These are phyloP conservation scores for Anticlea derivata DNA, from an alignment of 2,888 invertebrate species.

Conservation along the genomic window DNA sequence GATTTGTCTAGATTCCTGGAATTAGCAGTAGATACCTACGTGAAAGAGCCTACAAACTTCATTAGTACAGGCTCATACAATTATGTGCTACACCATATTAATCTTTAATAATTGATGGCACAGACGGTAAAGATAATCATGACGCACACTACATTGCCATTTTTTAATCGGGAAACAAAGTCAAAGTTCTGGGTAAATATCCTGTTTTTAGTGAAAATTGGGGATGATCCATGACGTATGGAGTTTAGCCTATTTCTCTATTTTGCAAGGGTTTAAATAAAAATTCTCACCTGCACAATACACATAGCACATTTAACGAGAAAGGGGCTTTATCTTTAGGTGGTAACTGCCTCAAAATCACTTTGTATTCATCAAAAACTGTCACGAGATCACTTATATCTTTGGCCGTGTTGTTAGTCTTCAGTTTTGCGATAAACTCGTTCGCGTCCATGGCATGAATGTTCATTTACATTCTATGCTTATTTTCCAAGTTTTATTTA, in stretches of 20 bases:
- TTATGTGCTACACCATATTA: no score
- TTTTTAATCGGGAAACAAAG: no score
- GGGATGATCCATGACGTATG: no score
- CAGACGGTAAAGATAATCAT: no score
- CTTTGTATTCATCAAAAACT: constrained; percentile 52
- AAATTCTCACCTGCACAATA: constrained; percentile 68
- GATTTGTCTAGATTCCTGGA: constrained; percentile 70
- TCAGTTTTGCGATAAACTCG: constrained; percentile 60
- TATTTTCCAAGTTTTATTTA: not conserved
- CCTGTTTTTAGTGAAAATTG: no score
- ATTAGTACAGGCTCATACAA: no score
- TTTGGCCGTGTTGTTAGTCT: constrained; percentile 55
- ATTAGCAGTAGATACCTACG: constrained; percentile 15
- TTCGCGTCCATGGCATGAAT: constrained; percentile 57
- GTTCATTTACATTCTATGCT: not conserved
- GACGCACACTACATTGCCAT: no score
- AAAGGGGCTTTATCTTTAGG: constrained; percentile 57
- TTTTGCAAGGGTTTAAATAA: no score
- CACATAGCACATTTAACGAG: constrained; percentile 67
- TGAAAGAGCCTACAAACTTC: no score
- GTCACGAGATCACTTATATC: constrained; percentile 52
- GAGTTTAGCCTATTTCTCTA: no score
- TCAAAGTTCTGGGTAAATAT: no score
- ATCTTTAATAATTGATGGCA: no score
- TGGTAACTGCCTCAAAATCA: constrained; percentile 49